Evolutionary conservation across 2,888 invertebrate species (phyloP), one percentile per base, ranked within the genome.

Genomic region (Fabriciana adippe): DNA sequence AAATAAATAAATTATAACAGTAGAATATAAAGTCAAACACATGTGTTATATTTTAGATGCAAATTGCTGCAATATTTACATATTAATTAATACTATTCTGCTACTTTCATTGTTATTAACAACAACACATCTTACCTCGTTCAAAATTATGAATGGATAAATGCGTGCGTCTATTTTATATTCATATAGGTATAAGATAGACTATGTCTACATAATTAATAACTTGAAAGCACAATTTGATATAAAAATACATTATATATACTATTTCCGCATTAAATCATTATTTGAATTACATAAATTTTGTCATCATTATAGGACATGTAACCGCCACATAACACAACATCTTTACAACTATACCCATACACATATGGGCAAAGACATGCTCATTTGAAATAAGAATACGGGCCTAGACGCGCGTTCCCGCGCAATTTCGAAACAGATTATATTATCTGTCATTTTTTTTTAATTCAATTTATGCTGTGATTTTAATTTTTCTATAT

Each of bases 391-490:
- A 74, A 75, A 70, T 70, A 68, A 72, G 75, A 72, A 70, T 72
- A 71, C 76, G 72, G 74, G 48, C 64, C 70, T 59, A 73, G 63
- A 65, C 75, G 77, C 75, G 75, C 78, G 78, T 69, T 73, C 72
- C 73, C 74, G 75, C 71, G 74, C 67, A 62, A 66, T 63, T 71
- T 66, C 64, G 53, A 70, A 70, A 68, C 51, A 61, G 53, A 63
- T 26, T 59, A 48, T 35, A 26, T 18, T 18, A 18, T 16, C 55
- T 21, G 26, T 21, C 51, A 21, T 57, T 56, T 66, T 60, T 67
- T 67, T 66, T 45, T 13, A 47, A 14, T 51, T 15, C 51, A 41
- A 1, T 50, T 16, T 48, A 18, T 45, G 53, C 61, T 72, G 69
- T 68, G 66, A 56, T 66, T 59, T 41, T 18, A 64, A 65, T 53